These are phyloP conservation scores for Drosophila parvula DNA, from an alignment of 1,140 invertebrate species.

Conservation along the genomic window DNA sequence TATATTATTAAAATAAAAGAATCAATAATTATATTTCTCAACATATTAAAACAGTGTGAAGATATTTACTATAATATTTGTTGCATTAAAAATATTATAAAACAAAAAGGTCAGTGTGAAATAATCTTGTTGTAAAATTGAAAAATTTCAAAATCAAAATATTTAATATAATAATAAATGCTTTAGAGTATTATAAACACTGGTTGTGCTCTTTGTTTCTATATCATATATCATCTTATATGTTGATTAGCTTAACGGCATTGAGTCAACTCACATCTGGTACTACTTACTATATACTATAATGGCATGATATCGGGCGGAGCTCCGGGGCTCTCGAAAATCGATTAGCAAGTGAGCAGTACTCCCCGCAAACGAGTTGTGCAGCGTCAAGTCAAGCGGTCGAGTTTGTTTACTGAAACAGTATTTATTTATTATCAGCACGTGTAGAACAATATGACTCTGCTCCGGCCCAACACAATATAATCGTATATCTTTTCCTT, in stretches of 20 bases:
- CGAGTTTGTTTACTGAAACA: slow-evolving; percentile 25
- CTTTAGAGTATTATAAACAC: not conserved
- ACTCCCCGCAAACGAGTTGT: slow-evolving; percentile 26
- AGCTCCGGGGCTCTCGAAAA: slow-evolving; percentile 3
- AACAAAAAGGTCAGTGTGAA: not conserved
- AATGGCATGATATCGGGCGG: slow-evolving; percentile 8
- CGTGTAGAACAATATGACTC: slow-evolving; percentile 20
- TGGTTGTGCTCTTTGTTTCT: not conserved
- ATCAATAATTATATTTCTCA: too few relatives aligned
- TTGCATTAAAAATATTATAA: not conserved
- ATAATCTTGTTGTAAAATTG: not conserved
- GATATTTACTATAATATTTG: not conserved
- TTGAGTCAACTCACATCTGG: slow-evolving; percentile 21
- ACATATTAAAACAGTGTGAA: not conserved
- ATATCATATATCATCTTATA: not conserved
- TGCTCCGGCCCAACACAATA: not conserved
- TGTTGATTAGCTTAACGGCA: not conserved
- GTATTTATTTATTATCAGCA: slow-evolving; percentile 22
- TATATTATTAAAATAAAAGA: too few relatives aligned
- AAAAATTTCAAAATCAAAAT: not conserved
- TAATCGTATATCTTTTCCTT: slow-evolving; percentile 10
- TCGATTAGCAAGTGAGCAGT: slow-evolving; percentile 24
- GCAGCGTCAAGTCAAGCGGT: not conserved
- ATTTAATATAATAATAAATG: not conserved
- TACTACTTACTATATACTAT: slow-evolving; percentile 12